Evolutionary conservation across 2,113 vertebrate species (phyloP).

Genomic region (Montifringilla adamsi): DNA sequence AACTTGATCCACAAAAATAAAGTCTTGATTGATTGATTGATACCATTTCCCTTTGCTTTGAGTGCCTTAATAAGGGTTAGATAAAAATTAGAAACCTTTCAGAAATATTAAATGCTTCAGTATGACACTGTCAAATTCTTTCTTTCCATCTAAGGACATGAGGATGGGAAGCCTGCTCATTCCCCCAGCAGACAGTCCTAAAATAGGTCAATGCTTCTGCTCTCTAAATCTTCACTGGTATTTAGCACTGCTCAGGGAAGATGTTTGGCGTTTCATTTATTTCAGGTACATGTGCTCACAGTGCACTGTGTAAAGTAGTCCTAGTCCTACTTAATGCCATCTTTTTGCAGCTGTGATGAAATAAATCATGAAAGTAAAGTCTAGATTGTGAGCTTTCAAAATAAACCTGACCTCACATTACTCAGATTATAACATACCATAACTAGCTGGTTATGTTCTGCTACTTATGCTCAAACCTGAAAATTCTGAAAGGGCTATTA

Average conservation of each 20-base stretch:
- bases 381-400: constrained; percentile 4
- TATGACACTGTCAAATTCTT: neutral
- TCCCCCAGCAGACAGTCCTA: neutral
- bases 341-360: neutral
- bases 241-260: neutral
- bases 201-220: neutral
- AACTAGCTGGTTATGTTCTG: neutral
- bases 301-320: neutral
- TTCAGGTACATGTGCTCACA: neutral
- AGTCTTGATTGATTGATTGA: neutral
- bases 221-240: neutral
- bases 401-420: neutral
- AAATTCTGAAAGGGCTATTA: neutral
- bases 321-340: neutral
- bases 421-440: neutral
- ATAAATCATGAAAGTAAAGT: neutral
- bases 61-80: neutral
- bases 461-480: neutral
- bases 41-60: neutral
- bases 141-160: neutral
- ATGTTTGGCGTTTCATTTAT: neutral
- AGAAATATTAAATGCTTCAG: neutral
- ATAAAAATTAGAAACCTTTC: neutral
- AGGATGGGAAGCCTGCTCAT: neutral
- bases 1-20: neutral